phyloP scores from a whole-genome alignment of 2,888 invertebrate genomes.

The Archaeoteleia sp. region DNA sequence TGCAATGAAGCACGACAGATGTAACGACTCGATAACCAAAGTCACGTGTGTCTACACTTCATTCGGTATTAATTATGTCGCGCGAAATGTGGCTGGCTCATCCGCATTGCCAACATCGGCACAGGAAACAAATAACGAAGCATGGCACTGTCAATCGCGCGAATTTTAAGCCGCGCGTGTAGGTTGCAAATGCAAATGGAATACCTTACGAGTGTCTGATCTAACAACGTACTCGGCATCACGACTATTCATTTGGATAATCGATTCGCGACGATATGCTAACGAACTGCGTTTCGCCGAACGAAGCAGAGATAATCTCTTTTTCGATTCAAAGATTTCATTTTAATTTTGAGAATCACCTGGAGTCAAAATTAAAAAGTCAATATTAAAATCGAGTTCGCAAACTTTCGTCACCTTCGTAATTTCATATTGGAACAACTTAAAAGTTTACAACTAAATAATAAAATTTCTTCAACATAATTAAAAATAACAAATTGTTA shows the following conservation, averaged over 20 bases:
- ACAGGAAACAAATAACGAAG: slow-evolving; percentile 3
- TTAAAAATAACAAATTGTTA: too few relatives aligned
- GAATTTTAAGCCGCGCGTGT: slow-evolving; percentile 39
- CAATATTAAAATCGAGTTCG: too few relatives aligned
- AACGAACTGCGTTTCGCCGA: slow-evolving; percentile 27
- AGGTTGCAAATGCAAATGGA: slow-evolving; percentile 45
- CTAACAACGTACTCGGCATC: slow-evolving; percentile 34
- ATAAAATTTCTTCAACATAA: too few relatives aligned
- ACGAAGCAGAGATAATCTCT: slow-evolving; percentile 25
- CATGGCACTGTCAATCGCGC: slow-evolving; percentile 38
- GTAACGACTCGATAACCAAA: neutral
- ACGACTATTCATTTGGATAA: slow-evolving; percentile 41
- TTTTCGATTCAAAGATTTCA: slow-evolving; percentile 17
- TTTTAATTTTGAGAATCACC: too few relatives aligned
- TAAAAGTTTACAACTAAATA: too few relatives aligned
- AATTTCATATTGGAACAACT: too few relatives aligned
- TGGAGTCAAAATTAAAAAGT: too few relatives aligned
- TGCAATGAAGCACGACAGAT: neutral
- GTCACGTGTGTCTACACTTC: neutral
- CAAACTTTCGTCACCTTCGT: too few relatives aligned
- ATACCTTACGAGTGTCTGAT: slow-evolving; percentile 39
- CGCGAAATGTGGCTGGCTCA: slow-evolving; percentile 1
- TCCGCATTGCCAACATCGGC: slow-evolving; percentile 2
- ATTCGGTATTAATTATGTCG: neutral
- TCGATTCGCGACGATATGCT: slow-evolving; percentile 43